Conservation (phyloP, 2,113 vertebrate species). For the Thamnaconus septentrionalis region DNA sequence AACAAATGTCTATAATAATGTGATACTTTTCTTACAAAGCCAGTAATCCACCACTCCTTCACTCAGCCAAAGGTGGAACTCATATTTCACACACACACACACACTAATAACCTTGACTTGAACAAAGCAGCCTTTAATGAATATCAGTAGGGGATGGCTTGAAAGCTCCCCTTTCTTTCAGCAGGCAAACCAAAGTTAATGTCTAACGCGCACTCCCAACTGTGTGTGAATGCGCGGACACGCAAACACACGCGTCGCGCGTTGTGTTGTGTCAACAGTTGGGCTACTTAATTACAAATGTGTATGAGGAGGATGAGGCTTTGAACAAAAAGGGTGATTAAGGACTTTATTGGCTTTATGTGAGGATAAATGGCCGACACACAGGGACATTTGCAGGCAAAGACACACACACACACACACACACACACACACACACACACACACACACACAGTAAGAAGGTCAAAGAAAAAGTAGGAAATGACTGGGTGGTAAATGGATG, state of each 20-base stretch:
- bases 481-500: too few relatives aligned
- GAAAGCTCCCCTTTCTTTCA: constrained; percentile 44
- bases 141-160: constrained; percentile 34
- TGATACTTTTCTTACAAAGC: too few relatives aligned
- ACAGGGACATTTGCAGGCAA: not conserved
- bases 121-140: constrained; percentile 66
- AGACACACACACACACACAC: not conserved
- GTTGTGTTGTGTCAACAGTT: constrained; percentile 28
- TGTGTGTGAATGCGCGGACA: not conserved
- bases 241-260: not conserved
- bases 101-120: constrained; percentile 42
- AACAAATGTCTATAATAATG: too few relatives aligned
- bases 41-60: too few relatives aligned
- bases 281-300: not conserved
- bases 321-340: too few relatives aligned
- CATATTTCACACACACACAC: constrained; percentile 6
- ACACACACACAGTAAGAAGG: too few relatives aligned
- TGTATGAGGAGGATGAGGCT: not conserved
- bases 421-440: too few relatives aligned
- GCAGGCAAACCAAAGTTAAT: constrained; percentile 46
- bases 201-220: constrained; percentile 25
- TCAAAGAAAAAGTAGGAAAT: too few relatives aligned
- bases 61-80: not conserved
- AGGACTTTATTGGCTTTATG: too few relatives aligned
- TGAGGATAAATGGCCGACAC: too few relatives aligned